Percentiles rank a stretch among this genome's conserved stretches.
These are phyloP conservation scores for Apteryx mantelli DNA, from an alignment of 2,113 vertebrate genomes.

Conservation along the genomic window DNA sequence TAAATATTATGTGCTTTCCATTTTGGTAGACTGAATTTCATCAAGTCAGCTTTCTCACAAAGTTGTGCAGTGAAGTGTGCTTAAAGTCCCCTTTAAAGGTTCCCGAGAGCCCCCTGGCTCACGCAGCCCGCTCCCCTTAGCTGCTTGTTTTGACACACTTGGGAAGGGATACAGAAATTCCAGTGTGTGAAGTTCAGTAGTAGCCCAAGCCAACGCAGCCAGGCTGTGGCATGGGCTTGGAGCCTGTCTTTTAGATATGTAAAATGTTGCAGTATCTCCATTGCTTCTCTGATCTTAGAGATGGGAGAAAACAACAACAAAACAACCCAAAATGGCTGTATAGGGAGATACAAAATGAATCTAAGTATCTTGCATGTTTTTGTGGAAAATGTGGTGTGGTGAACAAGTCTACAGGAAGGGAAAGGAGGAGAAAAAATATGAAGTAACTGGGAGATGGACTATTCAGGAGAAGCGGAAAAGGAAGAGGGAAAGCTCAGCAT, in stretches of 20 bases:
- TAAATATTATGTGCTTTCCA: not conserved
- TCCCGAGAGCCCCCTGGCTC: not conserved
- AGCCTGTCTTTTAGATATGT: not conserved
- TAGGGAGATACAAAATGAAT: not conserved
- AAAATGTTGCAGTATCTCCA: not conserved
- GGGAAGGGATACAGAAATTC: not conserved
- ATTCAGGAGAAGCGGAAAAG: not conserved
- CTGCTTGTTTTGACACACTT: not conserved
- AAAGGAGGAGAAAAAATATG: not conserved
- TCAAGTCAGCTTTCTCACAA: not conserved
- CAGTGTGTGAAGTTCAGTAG: slow-evolving; percentile 1
- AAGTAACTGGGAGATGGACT: not conserved
- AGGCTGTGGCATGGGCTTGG: slow-evolving; percentile 18
- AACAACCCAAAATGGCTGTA: not conserved
- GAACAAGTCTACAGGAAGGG: not conserved
- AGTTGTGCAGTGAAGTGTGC: not conserved
- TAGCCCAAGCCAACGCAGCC: slow-evolving; percentile 28
- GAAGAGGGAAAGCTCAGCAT: not conserved
- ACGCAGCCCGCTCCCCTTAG: not conserved
- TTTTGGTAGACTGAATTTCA: not conserved
- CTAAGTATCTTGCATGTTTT: not conserved
- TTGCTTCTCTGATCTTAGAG: slow-evolving; percentile 2
- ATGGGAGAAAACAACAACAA: not conserved
- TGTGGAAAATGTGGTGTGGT: not conserved
- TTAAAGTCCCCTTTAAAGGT: not conserved